Conservation (phyloP, 2,797 vertebrate species). For the Arrhamphus sclerolepis region DNA sequence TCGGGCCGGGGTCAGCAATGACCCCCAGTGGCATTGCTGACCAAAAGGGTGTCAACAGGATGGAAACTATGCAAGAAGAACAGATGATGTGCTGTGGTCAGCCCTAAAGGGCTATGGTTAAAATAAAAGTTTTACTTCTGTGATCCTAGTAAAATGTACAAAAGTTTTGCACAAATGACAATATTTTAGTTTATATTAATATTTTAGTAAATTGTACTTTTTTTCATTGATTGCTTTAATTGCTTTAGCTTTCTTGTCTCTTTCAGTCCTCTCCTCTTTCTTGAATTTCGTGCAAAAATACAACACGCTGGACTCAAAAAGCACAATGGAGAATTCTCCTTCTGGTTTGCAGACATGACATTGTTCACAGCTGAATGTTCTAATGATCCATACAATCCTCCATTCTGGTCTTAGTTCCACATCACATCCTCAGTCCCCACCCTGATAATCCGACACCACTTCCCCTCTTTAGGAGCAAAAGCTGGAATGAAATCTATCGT, state of each 20-base stretch:
- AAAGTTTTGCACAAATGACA: too few species aligned
- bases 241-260: neutral
- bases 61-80: too few species aligned
- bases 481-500: conserved; percentile 74
- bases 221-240: neutral
- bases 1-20: too few species aligned
- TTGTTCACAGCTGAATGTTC: conserved; percentile 6
- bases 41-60: too few species aligned
- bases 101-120: neutral
- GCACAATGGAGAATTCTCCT: neutral
- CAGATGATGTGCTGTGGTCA: too few species aligned
- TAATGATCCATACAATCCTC: conserved; percentile 38
- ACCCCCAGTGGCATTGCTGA: too few species aligned
- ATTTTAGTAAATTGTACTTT: too few species aligned
- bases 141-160: neutral
- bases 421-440: conserved; percentile 47
- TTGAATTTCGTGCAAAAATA: neutral
- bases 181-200: too few species aligned
- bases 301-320: neutral
- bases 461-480: conserved; percentile 58
- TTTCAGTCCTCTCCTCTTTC: neutral
- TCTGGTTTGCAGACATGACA: conserved; percentile 11
- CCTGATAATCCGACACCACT: conserved; percentile 61
- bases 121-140: neutral
- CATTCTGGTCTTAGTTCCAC: conserved; percentile 52